A percentile compares a stretch with the other conserved stretches of the same genome.
These are phyloP conservation scores for Goniozus legneri DNA, from an alignment of 1,140 invertebrate species.

Conservation along the genomic window DNA sequence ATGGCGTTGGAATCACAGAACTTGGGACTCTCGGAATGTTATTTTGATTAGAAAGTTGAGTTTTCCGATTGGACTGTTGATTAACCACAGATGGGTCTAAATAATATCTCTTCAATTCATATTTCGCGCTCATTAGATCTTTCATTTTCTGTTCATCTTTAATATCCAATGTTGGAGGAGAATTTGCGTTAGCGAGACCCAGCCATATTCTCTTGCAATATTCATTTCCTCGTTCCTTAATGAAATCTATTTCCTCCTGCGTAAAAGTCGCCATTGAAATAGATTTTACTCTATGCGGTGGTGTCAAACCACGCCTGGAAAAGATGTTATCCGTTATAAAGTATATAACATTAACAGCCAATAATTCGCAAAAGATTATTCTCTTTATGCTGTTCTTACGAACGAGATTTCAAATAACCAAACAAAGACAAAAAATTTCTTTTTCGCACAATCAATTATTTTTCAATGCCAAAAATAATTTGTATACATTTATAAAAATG, in stretches of 20 bases:
- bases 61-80: conserved; percentile 41
- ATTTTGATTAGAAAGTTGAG: conserved; percentile 24
- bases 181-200: conserved; percentile 68
- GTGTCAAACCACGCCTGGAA: conserved; percentile 88
- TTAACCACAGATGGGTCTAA: conserved; percentile 61
- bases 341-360: too few species aligned
- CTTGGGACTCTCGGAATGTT: conserved; percentile 40
- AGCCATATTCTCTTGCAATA: conserved; percentile 89
- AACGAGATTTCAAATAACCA: conserved; percentile 4
- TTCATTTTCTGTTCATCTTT: conserved; percentile 87
- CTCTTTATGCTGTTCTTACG: not conserved
- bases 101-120: conserved; percentile 84
- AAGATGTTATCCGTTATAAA: too few species aligned
- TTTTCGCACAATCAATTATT: too few species aligned
- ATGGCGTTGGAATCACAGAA: conserved; percentile 23
- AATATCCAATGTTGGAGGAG: conserved; percentile 50
- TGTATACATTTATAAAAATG: too few species aligned
- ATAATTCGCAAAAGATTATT: too few species aligned
- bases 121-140: conserved; percentile 91
- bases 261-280: conserved; percentile 98
- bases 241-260: conserved; percentile 89
- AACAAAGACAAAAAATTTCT: too few species aligned
- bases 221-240: conserved; percentile 90
- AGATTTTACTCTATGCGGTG: conserved; percentile 96
- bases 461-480: too few species aligned